Evolutionary conservation across 1,140 invertebrate species (phyloP), one percentile per base, ranked within the genome.

Genomic region (Hycleus phaleratus): DNA sequence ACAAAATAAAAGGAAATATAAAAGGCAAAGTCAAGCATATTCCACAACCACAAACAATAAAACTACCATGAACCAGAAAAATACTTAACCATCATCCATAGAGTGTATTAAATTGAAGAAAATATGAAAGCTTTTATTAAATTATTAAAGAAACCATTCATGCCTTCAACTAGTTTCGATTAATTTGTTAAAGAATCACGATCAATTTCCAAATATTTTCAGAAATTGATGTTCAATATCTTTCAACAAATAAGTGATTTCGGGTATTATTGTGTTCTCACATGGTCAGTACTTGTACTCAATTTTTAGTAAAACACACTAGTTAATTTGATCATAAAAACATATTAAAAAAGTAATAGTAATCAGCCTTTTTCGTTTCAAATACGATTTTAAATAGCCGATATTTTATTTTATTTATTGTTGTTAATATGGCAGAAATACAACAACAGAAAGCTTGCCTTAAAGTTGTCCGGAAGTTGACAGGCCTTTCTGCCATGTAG

Each of bases 401-500:
- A 5, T 32, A 32, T 32, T 7, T 18, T 32, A 32, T 32, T 32
- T 32, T 32, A 32, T 32, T 18, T 18, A 18, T 18, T 18, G 18
- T 18, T 4, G 46, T 53, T 53, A 56, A 56, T 56, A 18, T 43
- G 42, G 10, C 45, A 48, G 43, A 46, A 46, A 55, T 51, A 64
- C 56, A 48, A 68, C 59, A 68, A 67, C 52, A 63, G 49, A 58
- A 61, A 60, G 81, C 84, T 86, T 85, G 84, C 84, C 84, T 85
- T 78, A 85, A 79, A 79, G 82, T 83, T 75, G 81, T 84, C 79
- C 82, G 81, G 81, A 84, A 83, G 75, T 80, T 81, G 77, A 79
- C 77, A 75, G 79, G 79, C 76, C 83, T 83, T 79, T 79, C 80
- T 76, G 81, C 79, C 75, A 70, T 68, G 72, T 78, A 82, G 77